These are phyloP conservation scores for Drosophila demipolita DNA, from an alignment of 2,888 invertebrate genomes.

Conservation along the genomic window DNA sequence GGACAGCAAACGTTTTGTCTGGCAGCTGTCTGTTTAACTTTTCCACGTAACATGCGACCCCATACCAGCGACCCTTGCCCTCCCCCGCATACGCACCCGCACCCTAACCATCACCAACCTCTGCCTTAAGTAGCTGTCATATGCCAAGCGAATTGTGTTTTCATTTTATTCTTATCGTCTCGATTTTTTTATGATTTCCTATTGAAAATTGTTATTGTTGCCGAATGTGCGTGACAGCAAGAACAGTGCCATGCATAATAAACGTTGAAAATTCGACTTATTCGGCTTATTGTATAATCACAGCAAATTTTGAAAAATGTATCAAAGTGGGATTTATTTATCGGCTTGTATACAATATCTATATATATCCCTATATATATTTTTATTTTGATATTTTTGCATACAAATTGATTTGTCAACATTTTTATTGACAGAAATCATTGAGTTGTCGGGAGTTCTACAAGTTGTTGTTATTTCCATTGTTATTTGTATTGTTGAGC, in stretches of 20 bases:
- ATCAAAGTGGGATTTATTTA: slow-evolving; percentile 28
- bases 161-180: slow-evolving; percentile 15
- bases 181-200: slow-evolving; percentile 49
- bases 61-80: slow-evolving; percentile 12
- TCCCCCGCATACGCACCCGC: background rate
- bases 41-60: slow-evolving; percentile 24
- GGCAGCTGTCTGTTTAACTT: slow-evolving; percentile 50
- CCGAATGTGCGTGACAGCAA: slow-evolving; percentile 57
- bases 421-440: slow-evolving; percentile 71
- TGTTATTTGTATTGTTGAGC: slow-evolving; percentile 14
- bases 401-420: slow-evolving; percentile 58
- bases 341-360: slow-evolving; percentile 14
- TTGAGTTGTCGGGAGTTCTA: slow-evolving; percentile 35
- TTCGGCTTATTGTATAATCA: slow-evolving; percentile 71
- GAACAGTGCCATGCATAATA: slow-evolving; percentile 22
- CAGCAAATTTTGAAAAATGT: slow-evolving; percentile 43
- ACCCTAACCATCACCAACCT: too few species aligned
- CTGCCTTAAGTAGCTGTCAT: slow-evolving; percentile 54
- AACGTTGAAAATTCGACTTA: slow-evolving; percentile 35
- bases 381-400: slow-evolving; percentile 39
- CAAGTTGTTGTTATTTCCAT: slow-evolving; percentile 21
- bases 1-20: slow-evolving; percentile 23
- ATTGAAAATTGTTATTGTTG: slow-evolving; percentile 70
- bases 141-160: slow-evolving; percentile 40
- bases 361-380: background rate